Evolutionary conservation across 1,140 invertebrate genomes (phyloP).

Genomic region (Monochamus saltuarius): DNA sequence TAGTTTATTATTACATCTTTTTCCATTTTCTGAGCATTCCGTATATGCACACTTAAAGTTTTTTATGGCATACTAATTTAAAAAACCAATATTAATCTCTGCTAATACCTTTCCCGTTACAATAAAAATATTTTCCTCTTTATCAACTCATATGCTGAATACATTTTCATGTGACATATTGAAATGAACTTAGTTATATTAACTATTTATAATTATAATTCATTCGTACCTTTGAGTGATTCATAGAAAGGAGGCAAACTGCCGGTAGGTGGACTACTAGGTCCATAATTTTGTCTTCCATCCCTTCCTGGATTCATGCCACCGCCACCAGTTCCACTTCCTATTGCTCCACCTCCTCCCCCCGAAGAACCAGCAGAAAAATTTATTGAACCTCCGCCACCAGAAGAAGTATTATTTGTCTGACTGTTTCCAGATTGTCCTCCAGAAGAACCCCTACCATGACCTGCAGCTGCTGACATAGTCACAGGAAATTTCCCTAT

Average conservation of each 20-base stretch:
- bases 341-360: slow-evolving; percentile 59
- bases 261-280: slow-evolving; percentile 78
- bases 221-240: slow-evolving; percentile 69
- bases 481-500: slow-evolving; percentile 58
- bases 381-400: slow-evolving; percentile 56
- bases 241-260: slow-evolving; percentile 83
- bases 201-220: too few species aligned
- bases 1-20: too few species aligned
- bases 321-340: slow-evolving; percentile 66
- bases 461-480: slow-evolving; percentile 71
- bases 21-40: too few species aligned
- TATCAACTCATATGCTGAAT: too few species aligned
- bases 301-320: slow-evolving; percentile 72
- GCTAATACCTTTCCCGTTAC: too few species aligned
- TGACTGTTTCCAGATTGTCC: slow-evolving; percentile 51
- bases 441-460: slow-evolving; percentile 65
- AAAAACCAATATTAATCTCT: too few species aligned
- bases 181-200: too few species aligned
- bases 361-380: slow-evolving; percentile 55
- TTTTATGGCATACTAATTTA: too few species aligned
- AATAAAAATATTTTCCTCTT: too few species aligned
- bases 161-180: too few species aligned
- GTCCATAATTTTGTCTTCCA: slow-evolving; percentile 77
- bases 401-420: slow-evolving; percentile 56
- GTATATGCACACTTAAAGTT: too few species aligned